Percentiles rank a stretch among this genome's conserved stretches.
These are phyloP conservation scores for Syngnathoides biaculeatus DNA, from an alignment of 2,113 vertebrate genomes.

Conservation along the genomic window DNA sequence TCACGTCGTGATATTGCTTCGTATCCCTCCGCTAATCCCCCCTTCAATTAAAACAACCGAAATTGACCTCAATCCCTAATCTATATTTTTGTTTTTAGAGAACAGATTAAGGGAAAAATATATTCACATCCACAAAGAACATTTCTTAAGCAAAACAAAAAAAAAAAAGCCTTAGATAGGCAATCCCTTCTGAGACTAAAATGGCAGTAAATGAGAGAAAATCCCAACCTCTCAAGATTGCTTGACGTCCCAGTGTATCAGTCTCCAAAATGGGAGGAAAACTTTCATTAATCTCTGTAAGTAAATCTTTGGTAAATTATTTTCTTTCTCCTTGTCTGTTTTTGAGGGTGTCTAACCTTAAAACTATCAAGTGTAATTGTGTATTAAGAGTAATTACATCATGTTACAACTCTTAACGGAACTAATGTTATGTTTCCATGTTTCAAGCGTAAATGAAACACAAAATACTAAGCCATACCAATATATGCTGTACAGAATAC, in stretches of 20 bases:
- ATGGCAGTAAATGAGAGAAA: background rate
- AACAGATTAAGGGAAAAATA: background rate
- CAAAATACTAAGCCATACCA: too few species aligned
- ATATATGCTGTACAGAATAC: too few species aligned
- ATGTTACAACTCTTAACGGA: too few species aligned
- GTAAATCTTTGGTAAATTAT: background rate
- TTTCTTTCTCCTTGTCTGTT: background rate
- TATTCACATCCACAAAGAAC: background rate
- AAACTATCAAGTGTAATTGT: too few species aligned
- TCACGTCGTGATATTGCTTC: background rate
- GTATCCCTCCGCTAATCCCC: background rate
- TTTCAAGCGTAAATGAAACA: too few species aligned
- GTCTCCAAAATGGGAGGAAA: background rate
- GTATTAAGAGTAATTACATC: too few species aligned
- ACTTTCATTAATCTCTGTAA: constrained; percentile 1
- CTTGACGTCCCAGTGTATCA: background rate
- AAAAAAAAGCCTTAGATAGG: too few species aligned
- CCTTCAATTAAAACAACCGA: background rate
- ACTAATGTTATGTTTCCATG: too few species aligned
- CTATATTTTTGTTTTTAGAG: background rate
- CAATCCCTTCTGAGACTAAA: background rate
- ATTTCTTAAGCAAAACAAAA: too few species aligned
- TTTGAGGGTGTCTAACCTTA: background rate
- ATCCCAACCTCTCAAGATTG: background rate
- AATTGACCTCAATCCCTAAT: background rate